Evolutionary conservation across 2,797 vertebrate genomes (phyloP).

Genomic region (Neostethus bicornis): DNA sequence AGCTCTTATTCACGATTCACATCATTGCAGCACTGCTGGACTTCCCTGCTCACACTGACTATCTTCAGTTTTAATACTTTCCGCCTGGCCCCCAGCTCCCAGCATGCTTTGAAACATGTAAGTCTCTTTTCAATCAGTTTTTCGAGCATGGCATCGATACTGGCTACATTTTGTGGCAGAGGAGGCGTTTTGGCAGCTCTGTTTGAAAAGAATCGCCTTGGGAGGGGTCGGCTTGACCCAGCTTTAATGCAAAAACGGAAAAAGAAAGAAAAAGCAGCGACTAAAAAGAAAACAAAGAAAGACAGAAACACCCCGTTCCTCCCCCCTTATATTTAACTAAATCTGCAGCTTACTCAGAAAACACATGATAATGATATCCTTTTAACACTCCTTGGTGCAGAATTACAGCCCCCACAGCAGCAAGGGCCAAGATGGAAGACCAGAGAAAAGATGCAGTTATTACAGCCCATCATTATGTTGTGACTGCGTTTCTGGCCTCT

Average conservation of each 20-base stretch:
- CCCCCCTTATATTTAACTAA: constrained; percentile 84
- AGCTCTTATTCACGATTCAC: constrained; percentile 42
- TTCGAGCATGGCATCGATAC: constrained; percentile 82
- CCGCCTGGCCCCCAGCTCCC: constrained; percentile 82
- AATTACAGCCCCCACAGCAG: constrained; percentile 76
- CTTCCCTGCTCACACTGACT: constrained; percentile 72
- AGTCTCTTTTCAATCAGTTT: constrained; percentile 85
- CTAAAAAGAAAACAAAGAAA: constrained; percentile 40
- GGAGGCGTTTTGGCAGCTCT: constrained; percentile 80
- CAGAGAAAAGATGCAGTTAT: constrained; percentile 68
- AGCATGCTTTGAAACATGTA: constrained; percentile 86
- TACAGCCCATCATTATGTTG: constrained; percentile 73
- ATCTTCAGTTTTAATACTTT: constrained; percentile 82
- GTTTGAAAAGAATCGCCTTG: constrained; percentile 79
- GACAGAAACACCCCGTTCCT: constrained; percentile 58
- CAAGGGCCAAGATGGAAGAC: constrained; percentile 74
- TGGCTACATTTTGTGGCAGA: constrained; percentile 79
- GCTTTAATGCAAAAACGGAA: constrained; percentile 80
- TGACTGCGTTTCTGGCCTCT: constrained; percentile 64
- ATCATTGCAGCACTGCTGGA: constrained; percentile 48
- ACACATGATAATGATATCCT: constrained; percentile 85
- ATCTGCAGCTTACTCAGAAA: constrained; percentile 83
- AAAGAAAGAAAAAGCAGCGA: constrained; percentile 73
- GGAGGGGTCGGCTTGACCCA: constrained; percentile 83
- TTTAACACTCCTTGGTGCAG: constrained; percentile 78